These are phyloP conservation scores for Crocallis elinguaria DNA, from an alignment of 2,888 invertebrate species.

Conservation along the genomic window DNA sequence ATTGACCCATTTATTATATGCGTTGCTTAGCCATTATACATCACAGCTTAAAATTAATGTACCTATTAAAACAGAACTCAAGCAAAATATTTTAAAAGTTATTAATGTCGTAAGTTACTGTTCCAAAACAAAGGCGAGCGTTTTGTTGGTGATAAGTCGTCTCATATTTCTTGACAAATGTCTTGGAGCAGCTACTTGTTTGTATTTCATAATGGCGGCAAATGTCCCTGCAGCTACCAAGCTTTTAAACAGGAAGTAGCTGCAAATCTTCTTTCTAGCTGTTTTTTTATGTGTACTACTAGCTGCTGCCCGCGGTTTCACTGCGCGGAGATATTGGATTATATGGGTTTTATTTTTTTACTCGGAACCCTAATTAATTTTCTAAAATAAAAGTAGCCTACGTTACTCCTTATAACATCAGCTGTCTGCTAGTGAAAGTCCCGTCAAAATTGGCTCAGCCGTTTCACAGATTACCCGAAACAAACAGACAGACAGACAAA, in stretches of 20 bases:
- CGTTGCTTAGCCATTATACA: conserved; percentile 5
- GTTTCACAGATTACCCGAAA: no score
- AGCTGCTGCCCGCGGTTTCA: no score
- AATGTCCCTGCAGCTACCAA: conserved; percentile 5
- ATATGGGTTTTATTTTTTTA: no score
- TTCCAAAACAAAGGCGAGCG: conserved; percentile 19
- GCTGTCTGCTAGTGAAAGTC: no score
- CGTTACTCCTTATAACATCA: no score
- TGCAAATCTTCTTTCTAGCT: not conserved
- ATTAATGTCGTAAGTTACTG: conserved; percentile 26
- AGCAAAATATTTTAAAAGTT: conserved; percentile 29
- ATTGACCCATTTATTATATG: no score
- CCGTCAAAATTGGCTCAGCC: no score
- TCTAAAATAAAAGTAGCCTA: no score
- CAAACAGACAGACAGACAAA: no score
- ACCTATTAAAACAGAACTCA: conserved; percentile 4
- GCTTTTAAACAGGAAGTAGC: not conserved
- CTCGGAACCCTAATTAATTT: no score
- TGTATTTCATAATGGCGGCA: conserved; percentile 19
- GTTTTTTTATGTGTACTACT: no score
- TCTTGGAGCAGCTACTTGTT: conserved; percentile 22
- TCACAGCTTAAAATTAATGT: conserved; percentile 12
- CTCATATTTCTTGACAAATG: conserved; percentile 27
- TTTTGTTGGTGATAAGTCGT: conserved; percentile 29
- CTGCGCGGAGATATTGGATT: no score